Conservation (phyloP, 2,113 vertebrate genomes). For the Otis tarda region DNA sequence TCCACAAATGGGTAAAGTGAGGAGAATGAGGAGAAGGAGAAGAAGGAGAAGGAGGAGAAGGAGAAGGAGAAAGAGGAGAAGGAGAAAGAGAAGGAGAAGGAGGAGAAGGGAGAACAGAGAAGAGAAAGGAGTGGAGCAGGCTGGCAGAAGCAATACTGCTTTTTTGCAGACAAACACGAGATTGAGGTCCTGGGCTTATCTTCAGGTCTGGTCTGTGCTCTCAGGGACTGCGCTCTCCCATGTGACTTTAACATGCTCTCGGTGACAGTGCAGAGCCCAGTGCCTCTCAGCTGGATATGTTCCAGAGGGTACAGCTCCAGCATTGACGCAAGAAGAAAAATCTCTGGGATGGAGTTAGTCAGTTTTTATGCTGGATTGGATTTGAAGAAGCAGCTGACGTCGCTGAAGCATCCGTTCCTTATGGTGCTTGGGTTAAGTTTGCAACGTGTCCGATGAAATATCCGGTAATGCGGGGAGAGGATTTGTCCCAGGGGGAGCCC, state of each 20-base stretch:
- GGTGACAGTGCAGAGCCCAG: neutral
- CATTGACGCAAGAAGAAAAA: neutral
- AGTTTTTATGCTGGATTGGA: constrained; percentile 24
- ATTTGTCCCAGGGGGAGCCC: neutral
- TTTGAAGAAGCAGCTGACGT: constrained; percentile 40
- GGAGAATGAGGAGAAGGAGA: neutral
- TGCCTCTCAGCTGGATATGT: neutral
- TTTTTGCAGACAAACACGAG: neutral
- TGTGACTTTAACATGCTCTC: neutral
- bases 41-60: neutral
- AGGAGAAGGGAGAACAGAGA: neutral
- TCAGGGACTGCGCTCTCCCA: neutral
- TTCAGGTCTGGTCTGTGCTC: neutral
- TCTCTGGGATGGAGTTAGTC: neutral
- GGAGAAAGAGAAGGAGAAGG: neutral
- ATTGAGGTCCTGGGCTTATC: neutral
- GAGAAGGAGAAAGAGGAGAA: neutral
- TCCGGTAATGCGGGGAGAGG: neutral
- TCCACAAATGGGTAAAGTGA: neutral
- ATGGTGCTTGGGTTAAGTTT: neutral
- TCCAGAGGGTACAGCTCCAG: constrained; percentile 33
- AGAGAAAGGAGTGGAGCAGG: neutral
- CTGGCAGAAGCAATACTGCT: neutral
- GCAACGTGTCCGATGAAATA: neutral
- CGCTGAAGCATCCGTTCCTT: neutral